Conservation (phyloP, 1,140 invertebrate genomes). For the Acromyrmex echinatior region DNA sequence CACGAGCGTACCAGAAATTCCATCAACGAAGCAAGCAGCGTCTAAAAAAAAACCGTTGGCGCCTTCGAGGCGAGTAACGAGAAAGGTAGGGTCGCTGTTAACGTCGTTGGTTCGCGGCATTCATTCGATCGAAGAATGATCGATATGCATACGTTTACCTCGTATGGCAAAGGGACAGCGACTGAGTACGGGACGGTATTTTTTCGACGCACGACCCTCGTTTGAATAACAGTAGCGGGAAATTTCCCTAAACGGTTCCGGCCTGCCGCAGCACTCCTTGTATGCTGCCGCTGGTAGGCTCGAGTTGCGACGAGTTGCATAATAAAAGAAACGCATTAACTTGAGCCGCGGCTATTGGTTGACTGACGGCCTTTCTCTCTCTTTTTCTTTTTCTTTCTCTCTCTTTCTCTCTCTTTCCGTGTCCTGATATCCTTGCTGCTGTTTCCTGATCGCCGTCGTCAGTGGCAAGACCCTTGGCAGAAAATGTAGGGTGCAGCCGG, state of each 20-base stretch:
- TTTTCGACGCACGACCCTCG: conserved; percentile 81
- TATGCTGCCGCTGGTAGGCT: conserved; percentile 64
- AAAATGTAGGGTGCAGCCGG: conserved; percentile 61
- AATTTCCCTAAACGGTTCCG: conserved; percentile 86
- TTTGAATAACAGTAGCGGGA: conserved; percentile 85
- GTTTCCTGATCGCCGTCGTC: conserved; percentile 20
- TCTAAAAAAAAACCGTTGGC: conserved; percentile 75
- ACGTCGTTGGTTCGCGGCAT: conserved; percentile 74
- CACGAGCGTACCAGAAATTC: conserved; percentile 1
- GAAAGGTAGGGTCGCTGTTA: conserved; percentile 75
- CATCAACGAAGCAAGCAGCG: not conserved
- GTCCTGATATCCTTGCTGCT: conserved; percentile 10
- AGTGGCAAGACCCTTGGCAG: conserved; percentile 26
- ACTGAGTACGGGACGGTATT: conserved; percentile 32
- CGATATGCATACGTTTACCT: conserved; percentile 83
- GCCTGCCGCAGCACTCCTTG: conserved; percentile 77
- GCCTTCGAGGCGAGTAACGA: conserved; percentile 67
- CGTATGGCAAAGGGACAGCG: conserved; percentile 47
- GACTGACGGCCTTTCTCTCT: conserved; percentile 25
- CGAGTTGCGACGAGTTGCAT: conserved; percentile 79
- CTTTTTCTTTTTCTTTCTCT: too few species aligned
- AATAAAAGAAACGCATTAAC: conserved; percentile 85
- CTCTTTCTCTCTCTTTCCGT: not conserved
- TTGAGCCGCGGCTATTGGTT: conserved; percentile 69
- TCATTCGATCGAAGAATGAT: conserved; percentile 81